Percentiles rank a stretch among this genome's conserved stretches.
Evolutionary conservation across 1,140 invertebrate species (phyloP).

Genomic region (Philopotamus ludificatus): DNA sequence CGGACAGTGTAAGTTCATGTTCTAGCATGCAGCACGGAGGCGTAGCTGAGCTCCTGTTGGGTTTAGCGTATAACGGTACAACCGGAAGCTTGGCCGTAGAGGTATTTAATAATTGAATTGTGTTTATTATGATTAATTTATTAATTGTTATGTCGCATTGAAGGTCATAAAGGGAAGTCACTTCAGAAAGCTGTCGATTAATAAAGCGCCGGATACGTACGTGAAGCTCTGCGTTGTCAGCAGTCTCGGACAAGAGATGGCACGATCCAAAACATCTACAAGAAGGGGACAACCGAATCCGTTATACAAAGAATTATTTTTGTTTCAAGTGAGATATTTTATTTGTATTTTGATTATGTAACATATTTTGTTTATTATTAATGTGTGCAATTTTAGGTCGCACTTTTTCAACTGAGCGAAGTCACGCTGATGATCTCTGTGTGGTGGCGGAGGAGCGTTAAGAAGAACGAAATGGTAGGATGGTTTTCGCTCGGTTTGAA

Average conservation of each 20-base stretch:
- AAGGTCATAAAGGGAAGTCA: conserved; percentile 85
- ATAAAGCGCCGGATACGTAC: conserved; percentile 87
- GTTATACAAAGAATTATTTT: conserved; percentile 93
- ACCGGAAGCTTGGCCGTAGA: conserved; percentile 91
- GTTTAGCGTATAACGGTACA: conserved; percentile 88
- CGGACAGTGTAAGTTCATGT: conserved; percentile 89
- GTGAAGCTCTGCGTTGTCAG: conserved; percentile 89
- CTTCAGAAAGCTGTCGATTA: conserved; percentile 74
- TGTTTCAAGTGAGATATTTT: conserved; percentile 83
- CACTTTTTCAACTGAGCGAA: conserved; percentile 92
- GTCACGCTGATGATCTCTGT: conserved; percentile 92
- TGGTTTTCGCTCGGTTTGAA: conserved; percentile 92
- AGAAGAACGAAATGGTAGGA: conserved; percentile 93
- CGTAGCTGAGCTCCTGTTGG: conserved; percentile 84
- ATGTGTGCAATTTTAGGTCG: conserved; percentile 63
- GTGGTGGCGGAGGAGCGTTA: conserved; percentile 88
- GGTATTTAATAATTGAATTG: conserved; percentile 51
- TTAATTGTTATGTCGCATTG: conserved; percentile 13
- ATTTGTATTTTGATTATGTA: too few species aligned
- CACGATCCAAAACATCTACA: conserved; percentile 86
- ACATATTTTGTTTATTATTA: neutral
- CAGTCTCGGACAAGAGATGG: conserved; percentile 89
- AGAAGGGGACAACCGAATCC: conserved; percentile 91
- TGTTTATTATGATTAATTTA: conserved; percentile 15
- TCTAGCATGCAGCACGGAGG: conserved; percentile 88